These are phyloP conservation scores for Galerucella pusilla DNA, from an alignment of 2,888 invertebrate genomes.

Conservation along the genomic window DNA sequence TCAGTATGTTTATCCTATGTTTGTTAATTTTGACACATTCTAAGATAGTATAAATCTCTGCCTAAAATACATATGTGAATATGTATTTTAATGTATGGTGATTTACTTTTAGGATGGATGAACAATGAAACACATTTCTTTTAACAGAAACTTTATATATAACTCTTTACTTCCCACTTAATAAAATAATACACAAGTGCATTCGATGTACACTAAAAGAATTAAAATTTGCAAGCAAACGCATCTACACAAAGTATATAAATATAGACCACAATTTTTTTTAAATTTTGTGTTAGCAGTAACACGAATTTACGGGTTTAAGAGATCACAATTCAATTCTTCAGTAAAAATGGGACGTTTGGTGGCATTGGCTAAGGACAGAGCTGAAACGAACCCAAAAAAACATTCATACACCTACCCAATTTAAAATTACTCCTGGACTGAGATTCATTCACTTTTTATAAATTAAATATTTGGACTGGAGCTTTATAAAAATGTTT, in stretches of 20 bases:
- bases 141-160: conserved; percentile 60
- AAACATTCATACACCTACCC: background rate
- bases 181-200: conserved; percentile 61
- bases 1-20: too few relatives aligned
- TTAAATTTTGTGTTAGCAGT: conserved; percentile 52
- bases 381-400: background rate
- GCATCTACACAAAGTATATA: conserved; percentile 65
- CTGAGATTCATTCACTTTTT: background rate
- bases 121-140: conserved; percentile 42
- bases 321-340: conserved; percentile 54
- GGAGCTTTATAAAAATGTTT: too few relatives aligned
- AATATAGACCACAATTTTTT: conserved; percentile 51
- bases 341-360: conserved; percentile 56
- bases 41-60: too few relatives aligned
- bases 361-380: conserved; percentile 46
- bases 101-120: background rate
- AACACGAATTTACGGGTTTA: conserved; percentile 58
- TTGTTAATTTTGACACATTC: too few relatives aligned
- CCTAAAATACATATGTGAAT: too few relatives aligned
- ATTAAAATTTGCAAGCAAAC: conserved; percentile 63
- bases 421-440: background rate
- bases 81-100: too few relatives aligned
- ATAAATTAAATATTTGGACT: too few relatives aligned
- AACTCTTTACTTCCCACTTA: conserved; percentile 57
- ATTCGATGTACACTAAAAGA: conserved; percentile 65